These are phyloP conservation scores for Baccha elongata DNA, from an alignment of 2,888 invertebrate species.

Conservation along the genomic window DNA sequence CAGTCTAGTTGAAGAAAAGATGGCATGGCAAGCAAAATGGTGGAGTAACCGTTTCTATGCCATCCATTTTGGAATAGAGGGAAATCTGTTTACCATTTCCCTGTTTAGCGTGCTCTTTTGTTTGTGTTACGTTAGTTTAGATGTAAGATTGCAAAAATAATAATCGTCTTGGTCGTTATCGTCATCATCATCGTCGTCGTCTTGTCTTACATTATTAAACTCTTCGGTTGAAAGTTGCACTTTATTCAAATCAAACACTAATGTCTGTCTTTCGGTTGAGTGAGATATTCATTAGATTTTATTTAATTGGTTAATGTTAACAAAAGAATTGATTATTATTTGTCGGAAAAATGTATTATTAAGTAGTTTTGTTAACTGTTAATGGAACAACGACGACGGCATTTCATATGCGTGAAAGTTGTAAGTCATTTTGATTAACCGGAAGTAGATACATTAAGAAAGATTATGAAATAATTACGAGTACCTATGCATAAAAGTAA, in stretches of 20 bases:
- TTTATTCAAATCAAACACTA: neutral
- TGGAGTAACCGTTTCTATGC: constrained; percentile 27
- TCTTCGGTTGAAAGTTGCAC: constrained; percentile 9
- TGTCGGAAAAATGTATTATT: neutral
- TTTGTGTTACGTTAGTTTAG: constrained; percentile 36
- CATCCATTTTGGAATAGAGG: constrained; percentile 27
- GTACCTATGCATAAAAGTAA: too few relatives aligned
- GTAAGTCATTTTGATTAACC: constrained; percentile 14
- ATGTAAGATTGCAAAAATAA: constrained; percentile 35
- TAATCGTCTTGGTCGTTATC: constrained; percentile 1
- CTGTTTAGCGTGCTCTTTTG: constrained; percentile 26
- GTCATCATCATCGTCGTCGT: neutral
- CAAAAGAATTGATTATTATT: constrained; percentile 37
- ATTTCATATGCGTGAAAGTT: constrained; percentile 48
- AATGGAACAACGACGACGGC: neutral
- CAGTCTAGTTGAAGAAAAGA: constrained; percentile 5
- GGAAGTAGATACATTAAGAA: neutral
- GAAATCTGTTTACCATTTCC: constrained; percentile 44
- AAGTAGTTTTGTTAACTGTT: constrained; percentile 15
- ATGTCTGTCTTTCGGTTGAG: constrained; percentile 28
- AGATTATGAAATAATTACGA: neutral
- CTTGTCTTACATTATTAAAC: neutral
- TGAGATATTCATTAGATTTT: constrained; percentile 25
- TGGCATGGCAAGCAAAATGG: neutral
- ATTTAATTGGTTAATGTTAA: constrained; percentile 42